Evolutionary conservation across 1,140 invertebrate species (phyloP).

Genomic region (Zaprionus vittiger): DNA sequence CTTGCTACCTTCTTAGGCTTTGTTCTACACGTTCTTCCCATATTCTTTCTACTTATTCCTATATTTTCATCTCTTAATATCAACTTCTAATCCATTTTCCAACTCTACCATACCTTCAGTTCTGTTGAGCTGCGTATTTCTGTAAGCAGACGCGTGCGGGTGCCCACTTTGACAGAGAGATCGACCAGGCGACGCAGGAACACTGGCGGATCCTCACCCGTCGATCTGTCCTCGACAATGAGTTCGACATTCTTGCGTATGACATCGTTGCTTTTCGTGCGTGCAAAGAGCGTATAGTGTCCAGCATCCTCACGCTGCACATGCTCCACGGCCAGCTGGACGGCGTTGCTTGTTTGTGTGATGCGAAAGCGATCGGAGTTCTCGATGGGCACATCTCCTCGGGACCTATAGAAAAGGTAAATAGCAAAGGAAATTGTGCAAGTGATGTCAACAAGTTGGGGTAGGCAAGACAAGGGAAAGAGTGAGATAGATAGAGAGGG

Average conservation of each 20-base stretch:
- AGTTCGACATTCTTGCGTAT: slow-evolving; percentile 80
- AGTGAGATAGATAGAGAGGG: background rate
- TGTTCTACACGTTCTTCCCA: too few relatives aligned
- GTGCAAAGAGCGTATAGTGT: slow-evolving; percentile 81
- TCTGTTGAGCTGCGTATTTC: slow-evolving; percentile 92
- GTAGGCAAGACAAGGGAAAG: background rate
- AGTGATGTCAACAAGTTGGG: background rate
- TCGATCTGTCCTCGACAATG: slow-evolving; percentile 84
- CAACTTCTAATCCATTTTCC: too few relatives aligned
- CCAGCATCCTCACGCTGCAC: slow-evolving; percentile 83
- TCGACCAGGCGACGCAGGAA: slow-evolving; percentile 91
- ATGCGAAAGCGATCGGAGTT: slow-evolving; percentile 83
- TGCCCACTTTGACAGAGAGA: slow-evolving; percentile 93
- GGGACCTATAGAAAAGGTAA: slow-evolving; percentile 62
- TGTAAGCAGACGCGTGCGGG: slow-evolving; percentile 91
- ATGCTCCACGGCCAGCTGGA: slow-evolving; percentile 83
- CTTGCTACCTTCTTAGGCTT: too few relatives aligned
- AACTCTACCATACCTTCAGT: slow-evolving; percentile 87
- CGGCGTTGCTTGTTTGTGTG: slow-evolving; percentile 83
- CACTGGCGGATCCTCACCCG: slow-evolving; percentile 89
- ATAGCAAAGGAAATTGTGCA: background rate
- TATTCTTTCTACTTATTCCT: background rate
- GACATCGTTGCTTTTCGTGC: slow-evolving; percentile 76
- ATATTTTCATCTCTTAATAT: background rate
- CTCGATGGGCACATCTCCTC: slow-evolving; percentile 78